Percentiles rank a stretch among this genome's conserved stretches.
Conservation (phyloP, 2,797 vertebrate species). For the Mus caroli region DNA sequence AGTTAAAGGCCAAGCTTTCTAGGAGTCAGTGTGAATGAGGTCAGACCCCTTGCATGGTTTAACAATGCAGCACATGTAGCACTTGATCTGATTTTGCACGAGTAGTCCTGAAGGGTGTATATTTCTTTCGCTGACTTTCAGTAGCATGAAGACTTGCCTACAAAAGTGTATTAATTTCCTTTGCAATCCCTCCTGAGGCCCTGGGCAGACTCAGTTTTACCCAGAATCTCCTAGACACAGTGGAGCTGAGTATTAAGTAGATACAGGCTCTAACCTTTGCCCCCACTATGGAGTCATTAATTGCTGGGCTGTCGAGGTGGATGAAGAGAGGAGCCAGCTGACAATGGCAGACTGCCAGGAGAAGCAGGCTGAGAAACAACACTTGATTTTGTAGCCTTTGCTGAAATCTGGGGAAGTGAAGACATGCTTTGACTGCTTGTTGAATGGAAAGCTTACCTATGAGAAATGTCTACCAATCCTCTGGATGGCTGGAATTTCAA, state of each 20-base stretch:
- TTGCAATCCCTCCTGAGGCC: background rate
- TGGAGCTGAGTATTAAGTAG: background rate
- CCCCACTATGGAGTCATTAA: background rate
- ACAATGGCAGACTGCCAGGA: background rate
- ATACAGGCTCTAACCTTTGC: background rate
- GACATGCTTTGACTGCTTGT: background rate
- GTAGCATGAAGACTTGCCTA: background rate
- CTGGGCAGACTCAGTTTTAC: background rate
- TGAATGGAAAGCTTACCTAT: background rate
- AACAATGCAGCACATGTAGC: background rate
- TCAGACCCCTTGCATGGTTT: background rate
- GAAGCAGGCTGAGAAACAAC: background rate
- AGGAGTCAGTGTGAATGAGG: background rate
- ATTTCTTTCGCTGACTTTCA: background rate
- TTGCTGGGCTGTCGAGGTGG: background rate
- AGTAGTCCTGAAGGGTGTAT: background rate
- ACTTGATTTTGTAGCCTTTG: background rate
- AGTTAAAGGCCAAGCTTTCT: background rate
- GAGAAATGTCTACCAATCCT: background rate
- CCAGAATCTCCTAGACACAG: background rate
- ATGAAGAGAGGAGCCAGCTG: background rate
- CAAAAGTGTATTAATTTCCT: conserved; percentile 5
- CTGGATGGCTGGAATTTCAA: background rate
- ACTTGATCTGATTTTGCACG: conserved; percentile 26
- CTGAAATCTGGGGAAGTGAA: background rate